phyloP scores from a whole-genome alignment of 2,797 vertebrate species.

The Pseudomugil tenellus region DNA sequence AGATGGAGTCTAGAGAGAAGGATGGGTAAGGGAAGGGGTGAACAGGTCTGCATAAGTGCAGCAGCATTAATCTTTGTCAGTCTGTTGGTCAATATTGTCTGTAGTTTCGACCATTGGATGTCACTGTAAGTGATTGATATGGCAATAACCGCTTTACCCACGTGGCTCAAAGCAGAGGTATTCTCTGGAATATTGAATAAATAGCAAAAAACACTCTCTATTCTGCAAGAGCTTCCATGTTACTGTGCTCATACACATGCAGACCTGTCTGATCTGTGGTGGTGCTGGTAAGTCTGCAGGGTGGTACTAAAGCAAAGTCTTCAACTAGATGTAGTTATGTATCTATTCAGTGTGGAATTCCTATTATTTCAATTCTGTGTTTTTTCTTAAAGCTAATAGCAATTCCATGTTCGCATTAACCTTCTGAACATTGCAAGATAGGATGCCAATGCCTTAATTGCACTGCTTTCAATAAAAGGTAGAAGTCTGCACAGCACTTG shows the following conservation, averaged over 20 bases:
- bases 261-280: constrained; percentile 4
- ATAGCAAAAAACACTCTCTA: constrained; percentile 54
- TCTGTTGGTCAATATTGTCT: constrained; percentile 78
- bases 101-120: constrained; percentile 62
- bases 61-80: constrained; percentile 76
- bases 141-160: constrained; percentile 79
- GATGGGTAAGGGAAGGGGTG: constrained; percentile 34
- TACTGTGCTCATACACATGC: constrained; percentile 13
- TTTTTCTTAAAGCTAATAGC: background rate
- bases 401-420: too few species aligned
- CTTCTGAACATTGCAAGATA: background rate
- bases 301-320: background rate
- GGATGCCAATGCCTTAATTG: background rate
- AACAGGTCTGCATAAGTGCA: constrained; percentile 49
- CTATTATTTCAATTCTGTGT: background rate
- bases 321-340: background rate
- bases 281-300: constrained; percentile 9
- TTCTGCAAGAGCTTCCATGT: constrained; percentile 46
- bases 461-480: background rate
- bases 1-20: constrained; percentile 42
- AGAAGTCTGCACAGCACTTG: background rate
- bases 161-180: constrained; percentile 67
- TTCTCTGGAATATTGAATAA: constrained; percentile 69
- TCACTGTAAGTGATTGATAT: constrained; percentile 79
- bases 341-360: background rate